A percentile compares a stretch with the other conserved stretches of the same genome.
These are phyloP conservation scores for Amblyornis subalaris DNA, from an alignment of 2,113 vertebrate genomes.

Conservation along the genomic window DNA sequence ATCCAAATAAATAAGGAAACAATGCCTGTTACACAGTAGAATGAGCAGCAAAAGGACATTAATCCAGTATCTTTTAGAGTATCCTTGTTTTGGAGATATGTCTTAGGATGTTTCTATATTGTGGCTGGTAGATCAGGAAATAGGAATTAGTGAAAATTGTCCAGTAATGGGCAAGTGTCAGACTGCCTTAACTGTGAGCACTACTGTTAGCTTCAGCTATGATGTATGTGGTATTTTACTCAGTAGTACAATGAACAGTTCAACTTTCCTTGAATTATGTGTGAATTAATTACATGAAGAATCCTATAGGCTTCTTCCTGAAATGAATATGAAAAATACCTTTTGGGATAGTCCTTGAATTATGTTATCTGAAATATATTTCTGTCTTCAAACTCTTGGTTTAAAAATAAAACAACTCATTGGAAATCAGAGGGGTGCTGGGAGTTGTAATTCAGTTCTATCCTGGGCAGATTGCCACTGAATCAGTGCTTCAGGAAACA, in stretches of 20 bases:
- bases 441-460: conserved; percentile 27
- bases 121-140: not conserved
- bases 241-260: not conserved
- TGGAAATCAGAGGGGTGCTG: not conserved
- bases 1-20: not conserved
- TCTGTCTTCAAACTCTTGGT: not conserved
- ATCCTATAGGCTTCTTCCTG: not conserved
- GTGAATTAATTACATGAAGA: not conserved
- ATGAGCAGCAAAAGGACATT: not conserved
- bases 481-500: conserved; percentile 19
- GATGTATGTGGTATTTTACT: not conserved
- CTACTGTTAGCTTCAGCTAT: not conserved
- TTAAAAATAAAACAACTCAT: conserved; percentile 33
- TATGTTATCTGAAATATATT: not conserved
- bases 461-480: conserved; percentile 40
- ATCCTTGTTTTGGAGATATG: not conserved
- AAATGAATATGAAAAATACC: not conserved
- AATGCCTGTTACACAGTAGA: not conserved
- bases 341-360: not conserved
- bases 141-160: not conserved
- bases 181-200: not conserved
- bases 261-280: not conserved
- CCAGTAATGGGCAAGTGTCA: not conserved
- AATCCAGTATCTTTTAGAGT: not conserved
- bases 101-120: not conserved